phyloP scores from a whole-genome alignment of 2,113 vertebrate species.

The Anser cygnoides region DNA sequence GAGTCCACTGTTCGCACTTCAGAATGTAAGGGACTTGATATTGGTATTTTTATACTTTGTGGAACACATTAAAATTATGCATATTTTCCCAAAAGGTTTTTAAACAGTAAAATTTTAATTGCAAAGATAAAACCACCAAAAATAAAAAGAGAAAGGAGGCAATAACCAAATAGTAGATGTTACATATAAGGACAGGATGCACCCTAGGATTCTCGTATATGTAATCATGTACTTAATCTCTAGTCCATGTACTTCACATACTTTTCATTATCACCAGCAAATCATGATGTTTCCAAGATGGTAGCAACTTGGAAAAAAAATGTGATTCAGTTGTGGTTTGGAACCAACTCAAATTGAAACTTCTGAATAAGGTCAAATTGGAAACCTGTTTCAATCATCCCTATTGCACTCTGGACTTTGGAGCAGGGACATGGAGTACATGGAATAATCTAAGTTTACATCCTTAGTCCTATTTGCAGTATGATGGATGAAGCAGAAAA shows the following conservation, averaged over 20 bases:
- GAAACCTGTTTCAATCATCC: constrained; percentile 36
- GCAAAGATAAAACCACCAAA: constrained; percentile 21
- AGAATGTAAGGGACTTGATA: constrained; percentile 36
- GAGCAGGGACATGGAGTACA: background rate
- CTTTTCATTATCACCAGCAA: background rate
- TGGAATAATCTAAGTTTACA: background rate
- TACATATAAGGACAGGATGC: constrained; percentile 5
- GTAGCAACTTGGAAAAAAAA: constrained; percentile 62
- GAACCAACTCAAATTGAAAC: constrained; percentile 45
- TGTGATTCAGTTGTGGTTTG: constrained; percentile 69
- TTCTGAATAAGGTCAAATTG: constrained; percentile 61
- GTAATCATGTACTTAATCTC: background rate
- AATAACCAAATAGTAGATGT: background rate
- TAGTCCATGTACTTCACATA: constrained; percentile 19
- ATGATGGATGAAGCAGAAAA: background rate
- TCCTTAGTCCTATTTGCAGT: background rate
- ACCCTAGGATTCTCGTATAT: background rate
- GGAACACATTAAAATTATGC: background rate
- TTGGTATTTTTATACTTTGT: constrained; percentile 33
- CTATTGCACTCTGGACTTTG: background rate
- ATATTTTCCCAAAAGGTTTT: background rate
- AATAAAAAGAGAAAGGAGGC: background rate
- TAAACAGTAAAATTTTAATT: constrained; percentile 41
- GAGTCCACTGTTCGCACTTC: constrained; percentile 55
- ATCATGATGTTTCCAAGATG: constrained; percentile 61